Base-by-base conservation (phyloP, 2,797 vertebrate species). In the Pangasius mekongensis region DNA sequence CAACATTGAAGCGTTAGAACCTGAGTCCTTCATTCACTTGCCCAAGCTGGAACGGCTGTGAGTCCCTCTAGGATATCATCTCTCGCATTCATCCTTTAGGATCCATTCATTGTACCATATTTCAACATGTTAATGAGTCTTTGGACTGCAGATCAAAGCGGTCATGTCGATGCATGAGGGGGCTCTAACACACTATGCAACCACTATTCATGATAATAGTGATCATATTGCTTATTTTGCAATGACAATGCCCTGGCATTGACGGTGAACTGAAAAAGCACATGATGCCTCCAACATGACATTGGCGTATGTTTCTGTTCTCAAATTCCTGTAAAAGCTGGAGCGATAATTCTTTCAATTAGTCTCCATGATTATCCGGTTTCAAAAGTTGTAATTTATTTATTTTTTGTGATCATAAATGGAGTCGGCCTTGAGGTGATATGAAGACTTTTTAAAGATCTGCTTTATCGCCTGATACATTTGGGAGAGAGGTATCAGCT, bases 41-140 rank as follows among this genome's bases (percentile, higher is more conserved):
- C 99, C 99, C 36, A 99, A 98, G 94, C 97, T 99, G 93, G 99
- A 99, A 93, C 96, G 99, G 92, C 95, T 99, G 99, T 99, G 94
- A 99, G 98, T 98, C 87, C 87, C 9, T 60, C 71, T 62, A 49
- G 27, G 27, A 87, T 89, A 62, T 89, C 52, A 62, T 49, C 69
- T 60, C 80, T 82, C 67, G 30, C 30, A 86, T 27, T 76, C 58
- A 8, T 77, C 22, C 27, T 56, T 76, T 56, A 56, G 39, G 60
- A 49, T 62, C 56, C 54, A 66, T 89, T 86, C 43, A 58, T 27
- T 60, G 24, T 33, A 24, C 11, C 60, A 27, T 69, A 66, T 85
- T 77, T 22, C 18, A 24, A 69, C 71, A 86, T 71, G 27, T 58
- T 62, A 43, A 62, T 66, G 54, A 36, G 49, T 16, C 36, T 80